phyloP scores from a whole-genome alignment of 2,888 invertebrate species.

The Dicyrtomina minuta region DNA sequence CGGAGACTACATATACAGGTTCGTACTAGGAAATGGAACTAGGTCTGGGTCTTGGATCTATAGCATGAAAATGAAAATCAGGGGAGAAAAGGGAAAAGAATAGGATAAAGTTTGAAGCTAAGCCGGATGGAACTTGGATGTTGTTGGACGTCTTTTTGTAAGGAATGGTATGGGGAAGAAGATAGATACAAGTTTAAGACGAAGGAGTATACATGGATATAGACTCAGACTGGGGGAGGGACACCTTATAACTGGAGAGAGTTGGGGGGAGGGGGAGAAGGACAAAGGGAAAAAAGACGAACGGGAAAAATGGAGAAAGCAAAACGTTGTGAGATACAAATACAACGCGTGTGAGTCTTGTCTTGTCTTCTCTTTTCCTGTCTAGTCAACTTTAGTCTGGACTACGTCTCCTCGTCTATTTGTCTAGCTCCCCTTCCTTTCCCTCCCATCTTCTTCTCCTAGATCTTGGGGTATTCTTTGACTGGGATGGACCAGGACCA shows the following conservation, averaged over 20 bases:
- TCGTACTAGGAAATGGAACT: neutral
- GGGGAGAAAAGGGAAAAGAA: neutral
- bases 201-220: too few species aligned
- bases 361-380: too few species aligned
- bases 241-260: too few species aligned
- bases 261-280: neutral
- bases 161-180: neutral
- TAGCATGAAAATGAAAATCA: neutral
- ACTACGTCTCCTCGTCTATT: too few species aligned
- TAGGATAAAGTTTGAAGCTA: conserved; percentile 1
- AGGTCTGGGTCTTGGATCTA: neutral
- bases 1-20: too few species aligned
- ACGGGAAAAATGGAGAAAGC: neutral
- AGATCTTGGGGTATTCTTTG: too few species aligned
- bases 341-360: too few species aligned
- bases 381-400: too few species aligned
- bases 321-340: conserved; percentile 1
- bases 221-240: too few species aligned
- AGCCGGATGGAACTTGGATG: neutral
- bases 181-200: neutral
- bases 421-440: too few species aligned
- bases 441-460: too few species aligned
- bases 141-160: neutral
- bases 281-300: neutral
- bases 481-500: neutral